These are phyloP conservation scores for Chionoecetes opilio DNA, from an alignment of 1,140 invertebrate species.

Conservation along the genomic window DNA sequence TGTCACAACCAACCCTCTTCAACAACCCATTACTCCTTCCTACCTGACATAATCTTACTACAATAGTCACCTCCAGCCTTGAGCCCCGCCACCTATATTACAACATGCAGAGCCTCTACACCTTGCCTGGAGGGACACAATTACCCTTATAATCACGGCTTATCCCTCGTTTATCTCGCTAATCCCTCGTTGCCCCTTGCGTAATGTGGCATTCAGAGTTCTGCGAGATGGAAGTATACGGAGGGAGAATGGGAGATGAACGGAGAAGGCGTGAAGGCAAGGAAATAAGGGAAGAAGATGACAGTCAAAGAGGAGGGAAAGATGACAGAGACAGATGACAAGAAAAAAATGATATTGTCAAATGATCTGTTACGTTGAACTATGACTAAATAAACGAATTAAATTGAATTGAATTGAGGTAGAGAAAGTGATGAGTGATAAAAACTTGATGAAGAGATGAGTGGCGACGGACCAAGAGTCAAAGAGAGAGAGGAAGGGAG, in stretches of 20 bases:
- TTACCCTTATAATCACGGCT: too few relatives aligned
- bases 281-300: not conserved
- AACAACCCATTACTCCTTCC: too few relatives aligned
- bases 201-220: too few relatives aligned
- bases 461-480: not conserved
- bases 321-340: not conserved
- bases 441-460: not conserved
- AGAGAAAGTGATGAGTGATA: not conserved
- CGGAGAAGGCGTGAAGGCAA: not conserved
- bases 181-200: too few relatives aligned
- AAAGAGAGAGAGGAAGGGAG: slow-evolving; percentile 5
- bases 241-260: not conserved
- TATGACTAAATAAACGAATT: not conserved
- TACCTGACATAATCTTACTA: too few relatives aligned
- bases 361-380: not conserved
- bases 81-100: too few relatives aligned
- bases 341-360: not conserved
- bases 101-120: too few relatives aligned
- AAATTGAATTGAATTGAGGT: not conserved
- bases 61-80: too few relatives aligned
- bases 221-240: not conserved
- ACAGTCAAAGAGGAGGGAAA: not conserved
- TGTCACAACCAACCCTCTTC: too few relatives aligned
- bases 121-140: too few relatives aligned
- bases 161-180: too few relatives aligned